A percentile compares a stretch with the other conserved stretches of the same genome.
phyloP scores from a whole-genome alignment of 2,797 vertebrate genomes.

The Erithacus rubecula region DNA sequence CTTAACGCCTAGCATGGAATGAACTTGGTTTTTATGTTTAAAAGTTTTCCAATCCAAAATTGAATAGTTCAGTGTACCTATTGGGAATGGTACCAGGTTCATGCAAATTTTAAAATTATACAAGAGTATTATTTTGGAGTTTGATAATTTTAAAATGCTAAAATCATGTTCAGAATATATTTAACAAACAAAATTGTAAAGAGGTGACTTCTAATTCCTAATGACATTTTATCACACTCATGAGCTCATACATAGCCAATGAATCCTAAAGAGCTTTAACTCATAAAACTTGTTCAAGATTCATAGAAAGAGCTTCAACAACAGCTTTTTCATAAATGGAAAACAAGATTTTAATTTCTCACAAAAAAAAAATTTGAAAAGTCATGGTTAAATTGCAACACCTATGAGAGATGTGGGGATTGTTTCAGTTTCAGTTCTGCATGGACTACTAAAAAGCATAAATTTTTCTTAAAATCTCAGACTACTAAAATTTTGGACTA shows the following conservation, averaged over 20 bases:
- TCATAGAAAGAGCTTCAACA: not conserved
- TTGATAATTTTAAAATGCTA: not conserved
- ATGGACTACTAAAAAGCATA: not conserved
- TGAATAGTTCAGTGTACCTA: not conserved
- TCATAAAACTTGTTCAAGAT: not conserved
- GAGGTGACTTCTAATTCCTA: not conserved
- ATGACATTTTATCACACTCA: not conserved
- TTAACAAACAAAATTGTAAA: not conserved
- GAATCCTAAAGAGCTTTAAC: not conserved
- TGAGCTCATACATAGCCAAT: fast-evolving
- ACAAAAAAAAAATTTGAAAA: not conserved
- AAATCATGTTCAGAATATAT: not conserved
- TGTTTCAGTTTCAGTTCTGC: not conserved
- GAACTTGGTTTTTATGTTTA: not conserved
- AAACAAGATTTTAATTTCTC: not conserved
- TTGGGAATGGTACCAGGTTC: not conserved
- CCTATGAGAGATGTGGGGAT: not conserved
- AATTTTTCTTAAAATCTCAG: not conserved
- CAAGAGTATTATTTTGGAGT: not conserved
- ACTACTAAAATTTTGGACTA: not conserved
- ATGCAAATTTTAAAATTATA: not conserved
- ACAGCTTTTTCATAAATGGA: not conserved
- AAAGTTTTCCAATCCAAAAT: not conserved
- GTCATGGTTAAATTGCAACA: not conserved
- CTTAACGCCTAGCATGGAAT: not conserved